Evolutionary conservation across 1,140 invertebrate species (phyloP).

Genomic region (Sogatella furcifera): DNA sequence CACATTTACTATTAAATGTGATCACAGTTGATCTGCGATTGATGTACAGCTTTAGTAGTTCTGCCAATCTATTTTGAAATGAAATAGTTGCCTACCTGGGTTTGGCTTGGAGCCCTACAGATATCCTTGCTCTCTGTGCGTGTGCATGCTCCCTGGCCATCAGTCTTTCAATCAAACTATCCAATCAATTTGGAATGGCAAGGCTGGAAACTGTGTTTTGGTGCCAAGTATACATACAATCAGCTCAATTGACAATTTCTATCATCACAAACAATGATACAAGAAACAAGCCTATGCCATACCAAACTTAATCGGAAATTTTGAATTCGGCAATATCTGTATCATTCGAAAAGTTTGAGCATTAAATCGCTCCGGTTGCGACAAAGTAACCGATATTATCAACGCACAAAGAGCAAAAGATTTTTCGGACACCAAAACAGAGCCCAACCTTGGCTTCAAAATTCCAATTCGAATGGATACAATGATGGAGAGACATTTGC

Average conservation of each 20-base stretch:
- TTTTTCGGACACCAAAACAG: slow-evolving; percentile 45
- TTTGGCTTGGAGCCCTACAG: too few species aligned
- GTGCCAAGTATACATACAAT: slow-evolving; percentile 37
- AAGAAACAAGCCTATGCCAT: slow-evolving; percentile 35
- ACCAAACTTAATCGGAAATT: slow-evolving; percentile 34
- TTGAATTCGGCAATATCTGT: slow-evolving; percentile 24
- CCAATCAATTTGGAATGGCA: slow-evolving; percentile 47
- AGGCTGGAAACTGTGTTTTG: slow-evolving; percentile 51
- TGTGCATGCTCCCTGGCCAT: slow-evolving; percentile 27
- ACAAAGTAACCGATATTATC: slow-evolving; percentile 34
- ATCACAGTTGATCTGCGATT: too few species aligned
- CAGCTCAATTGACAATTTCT: slow-evolving; percentile 17
- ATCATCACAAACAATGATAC: slow-evolving; percentile 15
- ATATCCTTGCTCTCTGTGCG: slow-evolving; percentile 37
- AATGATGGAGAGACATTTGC: background rate
- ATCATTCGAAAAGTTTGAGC: slow-evolving; percentile 18
- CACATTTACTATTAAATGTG: too few species aligned
- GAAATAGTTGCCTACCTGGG: too few species aligned
- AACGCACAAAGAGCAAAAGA: slow-evolving; percentile 44
- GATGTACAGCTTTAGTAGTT: too few species aligned
- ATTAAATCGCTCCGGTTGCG: slow-evolving; percentile 4
- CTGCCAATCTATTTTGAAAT: too few species aligned
- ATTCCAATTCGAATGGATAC: background rate
- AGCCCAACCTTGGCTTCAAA: slow-evolving; percentile 38
- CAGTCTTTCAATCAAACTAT: too few species aligned